A percentile compares a stretch with the other conserved stretches of the same genome.
These are phyloP conservation scores for Ptychoptera contaminata DNA, from an alignment of 2,888 invertebrate genomes.

Conservation along the genomic window DNA sequence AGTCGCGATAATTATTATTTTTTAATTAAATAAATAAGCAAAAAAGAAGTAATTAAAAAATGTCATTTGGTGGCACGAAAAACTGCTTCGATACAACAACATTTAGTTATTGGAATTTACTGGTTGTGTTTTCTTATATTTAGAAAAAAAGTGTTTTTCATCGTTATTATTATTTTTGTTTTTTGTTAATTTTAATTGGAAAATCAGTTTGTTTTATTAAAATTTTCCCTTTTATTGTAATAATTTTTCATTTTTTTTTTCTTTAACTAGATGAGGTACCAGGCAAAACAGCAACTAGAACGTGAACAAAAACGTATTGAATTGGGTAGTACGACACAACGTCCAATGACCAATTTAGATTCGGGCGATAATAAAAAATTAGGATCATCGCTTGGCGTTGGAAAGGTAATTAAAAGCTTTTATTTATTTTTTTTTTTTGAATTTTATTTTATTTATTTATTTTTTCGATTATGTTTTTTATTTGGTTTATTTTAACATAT, in stretches of 20 bases:
- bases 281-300: conserved; percentile 67
- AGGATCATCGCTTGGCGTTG: conserved; percentile 19
- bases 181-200: neutral
- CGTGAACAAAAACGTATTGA: conserved; percentile 61
- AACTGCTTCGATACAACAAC: no score
- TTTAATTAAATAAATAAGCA: no score
- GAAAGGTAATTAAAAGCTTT: conserved; percentile 18
- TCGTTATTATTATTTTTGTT: neutral
- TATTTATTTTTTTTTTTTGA: neutral
- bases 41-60: no score
- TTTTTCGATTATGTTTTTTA: conserved; percentile 18
- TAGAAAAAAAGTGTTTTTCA: conserved; percentile 1
- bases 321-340: conserved; percentile 45
- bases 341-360: conserved; percentile 7
- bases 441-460: neutral
- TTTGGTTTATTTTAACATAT: conserved; percentile 8
- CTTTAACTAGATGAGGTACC: conserved; percentile 56
- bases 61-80: no score
- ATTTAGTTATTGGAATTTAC: neutral
- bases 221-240: conserved; percentile 1
- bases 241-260: conserved; percentile 12
- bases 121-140: neutral
- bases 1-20: no score
- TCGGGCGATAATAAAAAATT: conserved; percentile 12
- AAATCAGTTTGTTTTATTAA: neutral